Conservation (phyloP, 92 coral and sea anemone species). For the Desmophyllum pertusum region DNA sequence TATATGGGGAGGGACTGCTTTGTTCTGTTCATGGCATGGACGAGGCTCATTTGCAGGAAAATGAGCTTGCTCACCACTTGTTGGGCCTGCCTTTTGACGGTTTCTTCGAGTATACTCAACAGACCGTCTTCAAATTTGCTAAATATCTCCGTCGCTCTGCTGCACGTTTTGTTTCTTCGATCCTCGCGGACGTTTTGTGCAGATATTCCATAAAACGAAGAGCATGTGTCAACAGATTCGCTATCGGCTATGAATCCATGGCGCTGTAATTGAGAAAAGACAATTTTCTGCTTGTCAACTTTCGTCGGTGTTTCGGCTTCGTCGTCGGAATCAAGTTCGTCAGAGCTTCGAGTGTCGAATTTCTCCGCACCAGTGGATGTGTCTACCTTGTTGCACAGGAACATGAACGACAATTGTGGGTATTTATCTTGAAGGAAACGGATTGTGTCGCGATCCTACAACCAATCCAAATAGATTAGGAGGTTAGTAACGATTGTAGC, state of each 20-base stretch:
- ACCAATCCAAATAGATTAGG: neutral
- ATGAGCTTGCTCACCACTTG: constrained; percentile 42
- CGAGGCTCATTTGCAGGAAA: constrained; percentile 10
- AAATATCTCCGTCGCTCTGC: constrained; percentile 41
- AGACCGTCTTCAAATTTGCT: constrained; percentile 42
- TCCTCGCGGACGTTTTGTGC: constrained; percentile 45
- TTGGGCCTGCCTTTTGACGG: constrained; percentile 42
- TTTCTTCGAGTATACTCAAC: constrained; percentile 23
- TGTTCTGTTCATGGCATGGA: constrained; percentile 10
- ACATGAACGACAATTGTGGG: constrained; percentile 61
- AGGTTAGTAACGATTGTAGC: too few species aligned
- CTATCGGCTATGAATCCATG: constrained; percentile 23
- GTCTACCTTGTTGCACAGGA: constrained; percentile 68
- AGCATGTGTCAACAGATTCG: constrained; percentile 17
- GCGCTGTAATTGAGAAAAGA: constrained; percentile 49
- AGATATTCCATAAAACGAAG: constrained; percentile 58
- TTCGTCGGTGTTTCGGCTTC: constrained; percentile 27
- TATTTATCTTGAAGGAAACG: constrained; percentile 64
- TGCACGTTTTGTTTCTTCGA: neutral
- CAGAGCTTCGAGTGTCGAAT: constrained; percentile 22
- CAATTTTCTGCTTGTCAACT: constrained; percentile 36
- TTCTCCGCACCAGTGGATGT: neutral
- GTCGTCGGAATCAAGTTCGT: constrained; percentile 40
- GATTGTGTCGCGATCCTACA: constrained; percentile 53
- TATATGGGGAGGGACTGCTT: neutral